Conservation (phyloP, 2,797 vertebrate genomes). For the Catostomus latipinnis region DNA sequence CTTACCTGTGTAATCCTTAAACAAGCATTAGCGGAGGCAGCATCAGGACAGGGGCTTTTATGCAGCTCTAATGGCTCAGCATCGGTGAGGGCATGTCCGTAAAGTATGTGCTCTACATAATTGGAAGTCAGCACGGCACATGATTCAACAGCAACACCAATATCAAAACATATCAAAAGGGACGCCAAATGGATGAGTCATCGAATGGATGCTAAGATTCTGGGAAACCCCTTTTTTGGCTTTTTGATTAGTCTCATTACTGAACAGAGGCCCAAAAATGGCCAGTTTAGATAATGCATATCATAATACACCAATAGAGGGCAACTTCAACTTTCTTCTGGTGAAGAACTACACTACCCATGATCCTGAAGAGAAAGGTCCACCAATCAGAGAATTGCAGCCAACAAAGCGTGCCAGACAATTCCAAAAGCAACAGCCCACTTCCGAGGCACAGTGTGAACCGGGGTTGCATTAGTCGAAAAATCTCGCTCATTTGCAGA, state of each 20-base stretch:
- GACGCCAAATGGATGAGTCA: not conserved
- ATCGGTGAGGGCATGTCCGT: slow-evolving; percentile 46
- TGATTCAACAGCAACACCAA: slow-evolving; percentile 25
- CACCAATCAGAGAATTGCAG: too few species aligned
- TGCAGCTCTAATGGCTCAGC: slow-evolving; percentile 52
- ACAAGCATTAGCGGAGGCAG: slow-evolving; percentile 25
- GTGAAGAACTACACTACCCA: too few species aligned
- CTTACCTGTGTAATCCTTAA: not conserved
- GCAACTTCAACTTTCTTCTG: too few species aligned
- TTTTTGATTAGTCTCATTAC: slow-evolving; percentile 1
- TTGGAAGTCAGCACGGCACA: slow-evolving; percentile 12
- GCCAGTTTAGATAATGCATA: not conserved
- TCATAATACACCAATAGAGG: too few species aligned
- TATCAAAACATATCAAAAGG: slow-evolving; percentile 21
- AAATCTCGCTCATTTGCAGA: too few species aligned
- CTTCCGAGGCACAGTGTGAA: too few species aligned
- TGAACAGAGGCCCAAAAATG: not conserved
- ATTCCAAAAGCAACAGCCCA: too few species aligned
- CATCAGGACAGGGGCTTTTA: slow-evolving; percentile 41
- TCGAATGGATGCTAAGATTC: not conserved
- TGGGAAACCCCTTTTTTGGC: slow-evolving; percentile 4
- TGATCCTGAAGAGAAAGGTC: too few species aligned
- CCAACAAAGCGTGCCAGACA: too few species aligned
- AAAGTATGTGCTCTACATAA: slow-evolving; percentile 57
- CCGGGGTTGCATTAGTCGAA: too few species aligned